Conservation (phyloP, 1,140 invertebrate species). For the Mycetomoellerius zeteki region DNA sequence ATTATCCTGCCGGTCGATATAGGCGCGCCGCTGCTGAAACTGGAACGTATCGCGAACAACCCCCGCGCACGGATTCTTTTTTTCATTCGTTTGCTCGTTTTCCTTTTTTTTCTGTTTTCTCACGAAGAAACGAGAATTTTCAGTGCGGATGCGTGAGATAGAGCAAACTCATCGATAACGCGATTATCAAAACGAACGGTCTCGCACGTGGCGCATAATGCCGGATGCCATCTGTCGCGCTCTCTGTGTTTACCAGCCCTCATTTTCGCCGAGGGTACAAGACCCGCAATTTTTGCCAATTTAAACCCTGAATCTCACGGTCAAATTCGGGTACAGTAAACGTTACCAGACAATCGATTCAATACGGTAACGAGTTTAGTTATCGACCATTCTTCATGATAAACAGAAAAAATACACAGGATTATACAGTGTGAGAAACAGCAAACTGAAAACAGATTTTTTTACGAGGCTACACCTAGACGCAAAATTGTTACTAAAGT, state of each 20-base stretch:
- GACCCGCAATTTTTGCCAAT: constrained; percentile 29
- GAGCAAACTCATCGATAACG: constrained; percentile 45
- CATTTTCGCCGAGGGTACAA: neutral
- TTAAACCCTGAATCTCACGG: constrained; percentile 4
- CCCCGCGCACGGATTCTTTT: constrained; percentile 15
- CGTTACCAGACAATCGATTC: neutral
- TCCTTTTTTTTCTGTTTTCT: neutral
- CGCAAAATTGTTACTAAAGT: neutral
- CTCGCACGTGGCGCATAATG: constrained; percentile 42
- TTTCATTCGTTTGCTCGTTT: neutral
- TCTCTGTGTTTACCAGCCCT: constrained; percentile 34
- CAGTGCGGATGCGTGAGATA: constrained; percentile 6
- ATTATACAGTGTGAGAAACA: neutral
- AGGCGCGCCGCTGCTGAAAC: constrained; percentile 54
- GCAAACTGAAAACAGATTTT: neutral
- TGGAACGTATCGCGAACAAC: constrained; percentile 43
- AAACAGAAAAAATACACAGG: too few species aligned
- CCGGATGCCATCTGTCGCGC: constrained; percentile 42
- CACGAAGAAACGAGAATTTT: constrained; percentile 11
- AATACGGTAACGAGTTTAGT: constrained; percentile 5
- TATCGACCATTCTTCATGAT: neutral
- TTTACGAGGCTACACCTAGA: neutral
- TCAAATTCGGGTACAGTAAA: neutral
- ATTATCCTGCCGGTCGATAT: constrained; percentile 67
- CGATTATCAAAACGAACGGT: constrained; percentile 20